Base-by-base conservation (phyloP, 1,140 invertebrate genomes). In the Varroa destructor region DNA sequence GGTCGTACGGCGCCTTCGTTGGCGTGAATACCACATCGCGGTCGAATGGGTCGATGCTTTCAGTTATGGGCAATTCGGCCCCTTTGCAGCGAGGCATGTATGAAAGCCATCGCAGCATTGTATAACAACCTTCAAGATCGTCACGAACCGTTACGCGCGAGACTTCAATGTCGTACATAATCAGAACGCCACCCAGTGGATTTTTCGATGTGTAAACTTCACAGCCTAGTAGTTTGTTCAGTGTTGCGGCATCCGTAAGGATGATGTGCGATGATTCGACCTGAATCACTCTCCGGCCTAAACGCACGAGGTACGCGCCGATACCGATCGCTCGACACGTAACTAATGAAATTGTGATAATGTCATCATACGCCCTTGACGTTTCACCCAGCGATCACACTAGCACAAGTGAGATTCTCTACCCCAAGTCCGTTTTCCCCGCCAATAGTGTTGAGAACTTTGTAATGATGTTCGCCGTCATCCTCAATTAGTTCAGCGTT, bases 221-320 rank as follows among this genome's bases (percentile, higher is more conserved):
- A 10, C 90, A 84, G 0, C 93, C 93, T 8, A 95, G 80, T 40
- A 92, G 79, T 82, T 86, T 95, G 80, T 99, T 99, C 0, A 99
- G 82, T 6, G 96, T 96, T 74, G 86, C 87, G 76, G 92, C 93
- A 5, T 96, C 97, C 0, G 97, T 99, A 0, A 99, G 84, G 80
- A 99, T 98, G 70, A 99, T 96, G 78, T 96, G 93, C 0, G 96
- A 98, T 77, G 92, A 97, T 76, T 99, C 96, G 74, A 98, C 91
- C 81, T 99, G 97, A 73, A 99, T 95, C 0, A 97, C 89, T 74
- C 93, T 84, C 78, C 96, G 93, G 1, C 92, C 91, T 25, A 97
- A 83, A 75, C 93, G 85, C 6, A 98, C 87, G 6, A 98, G 81
- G 78, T 99, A 99, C 0, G 96, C 90, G 12, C 97, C 96, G 77